Conservation (phyloP, 2,113 vertebrate genomes). For the Narcine bancroftii region DNA sequence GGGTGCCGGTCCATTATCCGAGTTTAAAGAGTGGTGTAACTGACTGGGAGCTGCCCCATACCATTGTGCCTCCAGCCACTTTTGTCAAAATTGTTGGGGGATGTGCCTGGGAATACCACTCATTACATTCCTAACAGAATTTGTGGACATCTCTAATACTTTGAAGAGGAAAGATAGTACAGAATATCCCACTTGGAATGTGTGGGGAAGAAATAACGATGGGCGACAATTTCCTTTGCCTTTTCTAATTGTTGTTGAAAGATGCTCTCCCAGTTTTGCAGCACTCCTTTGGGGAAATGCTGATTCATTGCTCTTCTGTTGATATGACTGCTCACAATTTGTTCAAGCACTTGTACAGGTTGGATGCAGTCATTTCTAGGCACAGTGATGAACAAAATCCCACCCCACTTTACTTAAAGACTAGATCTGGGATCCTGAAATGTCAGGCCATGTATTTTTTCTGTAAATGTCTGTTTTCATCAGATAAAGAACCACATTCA, state of each 20-base stretch:
- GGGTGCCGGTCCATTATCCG: not conserved
- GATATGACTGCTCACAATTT: not conserved
- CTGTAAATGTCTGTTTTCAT: constrained; percentile 14
- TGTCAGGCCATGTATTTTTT: not conserved
- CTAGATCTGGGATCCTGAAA: not conserved
- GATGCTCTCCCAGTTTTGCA: not conserved
- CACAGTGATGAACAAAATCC: not conserved
- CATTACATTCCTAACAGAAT: not conserved
- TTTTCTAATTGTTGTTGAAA: not conserved
- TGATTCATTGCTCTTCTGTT: not conserved
- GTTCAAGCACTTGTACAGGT: not conserved
- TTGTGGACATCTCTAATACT: not conserved
- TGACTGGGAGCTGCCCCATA: not conserved
- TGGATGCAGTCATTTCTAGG: not conserved
- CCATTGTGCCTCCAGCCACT: not conserved
- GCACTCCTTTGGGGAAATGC: not conserved
- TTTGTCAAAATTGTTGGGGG: not conserved
- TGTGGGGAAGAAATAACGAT: not conserved
- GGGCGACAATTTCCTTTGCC: not conserved
- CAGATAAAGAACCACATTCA: constrained; percentile 6
- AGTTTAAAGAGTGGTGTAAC: not conserved
- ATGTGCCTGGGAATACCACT: not conserved
- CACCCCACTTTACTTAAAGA: not conserved
- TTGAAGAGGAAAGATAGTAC: not conserved
- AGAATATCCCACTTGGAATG: not conserved